phyloP scores from a whole-genome alignment of 2,888 invertebrate species.

The Unio pictorum region DNA sequence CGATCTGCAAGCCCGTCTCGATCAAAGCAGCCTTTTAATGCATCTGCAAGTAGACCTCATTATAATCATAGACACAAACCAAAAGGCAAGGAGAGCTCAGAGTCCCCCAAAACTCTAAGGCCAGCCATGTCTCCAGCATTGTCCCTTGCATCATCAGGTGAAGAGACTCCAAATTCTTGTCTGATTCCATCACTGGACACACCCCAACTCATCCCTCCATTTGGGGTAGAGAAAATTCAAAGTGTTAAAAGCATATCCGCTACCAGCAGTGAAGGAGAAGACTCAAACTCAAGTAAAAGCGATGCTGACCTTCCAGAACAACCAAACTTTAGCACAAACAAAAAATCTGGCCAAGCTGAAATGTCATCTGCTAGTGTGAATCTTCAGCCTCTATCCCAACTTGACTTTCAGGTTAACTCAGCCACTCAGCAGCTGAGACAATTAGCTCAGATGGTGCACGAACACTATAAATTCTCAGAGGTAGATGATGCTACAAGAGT shows the following conservation, averaged over 20 bases:
- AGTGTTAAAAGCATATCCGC: constrained; percentile 38
- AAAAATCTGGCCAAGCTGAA: constrained; percentile 21
- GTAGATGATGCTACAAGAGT: constrained; percentile 14
- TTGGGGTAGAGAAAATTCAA: constrained; percentile 34
- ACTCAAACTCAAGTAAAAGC: constrained; percentile 13
- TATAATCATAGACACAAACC: constrained; percentile 17
- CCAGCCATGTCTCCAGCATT: constrained; percentile 56
- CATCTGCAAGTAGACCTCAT: constrained; percentile 15
- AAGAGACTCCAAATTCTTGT: constrained; percentile 24
- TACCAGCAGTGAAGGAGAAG: constrained; percentile 17
- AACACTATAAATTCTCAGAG: constrained; percentile 56
- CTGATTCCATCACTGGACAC: constrained; percentile 25
- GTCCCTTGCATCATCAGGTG: constrained; percentile 48
- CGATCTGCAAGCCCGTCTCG: constrained; percentile 2
- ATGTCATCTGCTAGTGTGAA: constrained; percentile 26
- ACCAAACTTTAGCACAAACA: constrained; percentile 31
- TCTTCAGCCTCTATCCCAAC: constrained; percentile 11
- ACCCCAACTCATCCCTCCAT: constrained; percentile 58
- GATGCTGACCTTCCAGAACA: constrained; percentile 24
- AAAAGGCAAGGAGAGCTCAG: constrained; percentile 10
- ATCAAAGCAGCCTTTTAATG: constrained; percentile 9
- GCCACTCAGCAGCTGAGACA: constrained; percentile 58
- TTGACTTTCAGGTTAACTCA: constrained; percentile 15
- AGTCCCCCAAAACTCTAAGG: constrained; percentile 58
- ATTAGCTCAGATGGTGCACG: constrained; percentile 63